These are phyloP conservation scores for Silurus asotus DNA, from an alignment of 2,113 vertebrate genomes.

Conservation along the genomic window DNA sequence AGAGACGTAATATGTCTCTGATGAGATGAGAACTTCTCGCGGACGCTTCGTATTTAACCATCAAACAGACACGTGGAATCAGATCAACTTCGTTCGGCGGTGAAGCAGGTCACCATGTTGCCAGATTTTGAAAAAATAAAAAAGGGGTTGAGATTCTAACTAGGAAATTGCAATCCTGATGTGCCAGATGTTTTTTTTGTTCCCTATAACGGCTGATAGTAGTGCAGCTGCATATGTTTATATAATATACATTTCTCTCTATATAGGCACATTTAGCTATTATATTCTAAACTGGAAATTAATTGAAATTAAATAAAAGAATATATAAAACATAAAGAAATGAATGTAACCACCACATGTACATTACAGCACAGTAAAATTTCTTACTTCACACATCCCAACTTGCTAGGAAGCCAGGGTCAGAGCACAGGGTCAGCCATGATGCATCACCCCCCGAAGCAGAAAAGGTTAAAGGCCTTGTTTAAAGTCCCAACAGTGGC, in stretches of 20 bases:
- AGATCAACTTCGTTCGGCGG: neutral
- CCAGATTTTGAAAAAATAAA: neutral
- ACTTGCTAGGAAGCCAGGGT: too few relatives aligned
- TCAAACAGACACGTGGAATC: neutral
- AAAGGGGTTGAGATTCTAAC: neutral
- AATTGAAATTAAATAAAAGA: neutral
- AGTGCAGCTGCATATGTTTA: neutral
- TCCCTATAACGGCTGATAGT: neutral
- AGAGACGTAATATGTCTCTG: constrained; percentile 62
- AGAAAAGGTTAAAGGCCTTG: too few relatives aligned
- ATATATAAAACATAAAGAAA: too few relatives aligned
- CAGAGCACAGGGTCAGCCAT: too few relatives aligned
- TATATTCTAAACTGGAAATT: neutral
- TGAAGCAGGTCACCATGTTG: neutral
- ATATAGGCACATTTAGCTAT: neutral
- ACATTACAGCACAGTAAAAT: too few relatives aligned
- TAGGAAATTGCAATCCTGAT: neutral
- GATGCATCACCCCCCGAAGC: too few relatives aligned
- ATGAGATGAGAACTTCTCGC: constrained; percentile 48
- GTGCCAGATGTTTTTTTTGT: neutral
- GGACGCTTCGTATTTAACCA: neutral
- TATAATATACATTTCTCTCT: neutral
- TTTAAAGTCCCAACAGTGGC: too few relatives aligned
- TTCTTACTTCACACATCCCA: too few relatives aligned
- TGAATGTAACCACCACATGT: too few relatives aligned